Percentiles rank a stretch among this genome's conserved stretches.
Evolutionary conservation across 2,888 invertebrate species (phyloP).

Genomic region (Cataglyphis altisquamis): DNA sequence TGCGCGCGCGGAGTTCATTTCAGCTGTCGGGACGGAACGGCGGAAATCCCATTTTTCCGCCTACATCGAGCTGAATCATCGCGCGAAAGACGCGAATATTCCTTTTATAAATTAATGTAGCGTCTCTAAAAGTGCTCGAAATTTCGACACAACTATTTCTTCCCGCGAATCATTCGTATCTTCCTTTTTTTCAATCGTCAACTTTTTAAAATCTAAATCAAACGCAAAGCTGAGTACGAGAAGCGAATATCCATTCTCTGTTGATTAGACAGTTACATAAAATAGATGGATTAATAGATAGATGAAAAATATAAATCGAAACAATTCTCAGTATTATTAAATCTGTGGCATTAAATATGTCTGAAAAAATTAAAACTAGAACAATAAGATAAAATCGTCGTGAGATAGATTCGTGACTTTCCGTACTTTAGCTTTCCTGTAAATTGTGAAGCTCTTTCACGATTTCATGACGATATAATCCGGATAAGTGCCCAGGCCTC

Average conservation of each 20-base stretch:
- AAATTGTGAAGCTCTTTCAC: not conserved
- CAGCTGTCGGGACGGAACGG: slow-evolving; percentile 21
- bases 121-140: not conserved
- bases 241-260: not conserved
- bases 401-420: not conserved
- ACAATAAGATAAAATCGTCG: not conserved
- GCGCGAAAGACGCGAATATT: slow-evolving; percentile 13
- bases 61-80: slow-evolving; percentile 12
- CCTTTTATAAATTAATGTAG: slow-evolving; percentile 24
- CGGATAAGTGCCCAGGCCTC: not conserved
- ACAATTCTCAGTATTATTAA: not conserved
- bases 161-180: not conserved
- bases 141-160: not conserved
- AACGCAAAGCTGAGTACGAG: not conserved
- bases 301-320: not conserved
- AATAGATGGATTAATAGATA: not conserved
- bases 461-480: not conserved
- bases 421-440: not conserved
- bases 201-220: not conserved
- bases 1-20: slow-evolving; percentile 40
- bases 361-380: not conserved
- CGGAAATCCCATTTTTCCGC: slow-evolving; percentile 44
- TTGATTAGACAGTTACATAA: not conserved
- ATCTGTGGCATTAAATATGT: not conserved
- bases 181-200: not conserved